phyloP scores from a whole-genome alignment of 2,113 vertebrate species.

The Pyxicephalus adspersus region DNA sequence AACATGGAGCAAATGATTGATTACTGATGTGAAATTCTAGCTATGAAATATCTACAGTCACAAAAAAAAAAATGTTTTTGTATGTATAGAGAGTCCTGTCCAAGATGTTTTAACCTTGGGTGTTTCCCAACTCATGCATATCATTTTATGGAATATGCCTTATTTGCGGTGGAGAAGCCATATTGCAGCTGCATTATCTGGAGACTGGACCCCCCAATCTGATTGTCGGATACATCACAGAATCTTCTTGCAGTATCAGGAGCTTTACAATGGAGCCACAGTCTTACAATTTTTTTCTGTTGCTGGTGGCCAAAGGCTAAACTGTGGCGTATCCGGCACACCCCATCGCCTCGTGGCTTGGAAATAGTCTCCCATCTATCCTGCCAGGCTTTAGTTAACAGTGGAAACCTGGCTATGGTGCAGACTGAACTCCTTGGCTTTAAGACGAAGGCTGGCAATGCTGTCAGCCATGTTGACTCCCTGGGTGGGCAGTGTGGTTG shows the following conservation, averaged over 20 bases:
- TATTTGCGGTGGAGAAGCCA: neutral
- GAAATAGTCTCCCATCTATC: slow-evolving; percentile 18
- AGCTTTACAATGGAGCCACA: slow-evolving; percentile 37
- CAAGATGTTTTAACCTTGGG: slow-evolving; percentile 6
- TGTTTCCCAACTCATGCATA: neutral
- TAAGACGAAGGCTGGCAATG: slow-evolving; percentile 82
- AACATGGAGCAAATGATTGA: slow-evolving; percentile 13
- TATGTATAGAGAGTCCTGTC: slow-evolving; percentile 8
- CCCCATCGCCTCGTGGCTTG: slow-evolving; percentile 18
- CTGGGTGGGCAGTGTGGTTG: slow-evolving; percentile 63
- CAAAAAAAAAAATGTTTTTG: neutral
- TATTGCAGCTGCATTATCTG: neutral
- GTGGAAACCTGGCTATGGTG: slow-evolving; percentile 82
- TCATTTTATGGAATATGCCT: slow-evolving; percentile 12
- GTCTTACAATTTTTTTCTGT: neutral
- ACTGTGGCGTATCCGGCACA: slow-evolving; percentile 38
- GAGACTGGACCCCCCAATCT: slow-evolving; percentile 23
- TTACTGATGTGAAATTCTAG: slow-evolving; percentile 28
- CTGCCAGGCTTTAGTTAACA: slow-evolving; percentile 72
- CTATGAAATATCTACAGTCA: slow-evolving; percentile 46
- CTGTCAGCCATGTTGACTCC: slow-evolving; percentile 84
- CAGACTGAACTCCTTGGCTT: slow-evolving; percentile 85
- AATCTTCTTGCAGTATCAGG: slow-evolving; percentile 23
- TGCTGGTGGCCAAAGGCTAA: slow-evolving; percentile 1
- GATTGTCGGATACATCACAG: slow-evolving; percentile 31